These are phyloP conservation scores for Phymorhynchus buccinoides DNA, from an alignment of 1,140 invertebrate genomes.

Conservation along the genomic window DNA sequence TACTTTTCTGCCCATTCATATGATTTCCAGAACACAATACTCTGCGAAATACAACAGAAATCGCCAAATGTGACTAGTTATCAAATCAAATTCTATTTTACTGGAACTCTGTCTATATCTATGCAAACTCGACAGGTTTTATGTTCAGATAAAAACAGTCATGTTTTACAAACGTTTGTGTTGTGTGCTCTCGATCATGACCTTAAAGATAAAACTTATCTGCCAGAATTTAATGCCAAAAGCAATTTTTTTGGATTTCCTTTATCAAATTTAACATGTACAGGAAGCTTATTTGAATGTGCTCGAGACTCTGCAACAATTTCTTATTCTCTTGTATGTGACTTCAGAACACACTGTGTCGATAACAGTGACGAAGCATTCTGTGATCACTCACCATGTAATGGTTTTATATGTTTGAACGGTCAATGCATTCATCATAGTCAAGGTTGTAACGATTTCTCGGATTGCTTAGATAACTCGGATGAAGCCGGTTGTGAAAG, in stretches of 20 bases:
- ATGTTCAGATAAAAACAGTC: background rate
- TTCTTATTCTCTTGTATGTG: conserved; percentile 13
- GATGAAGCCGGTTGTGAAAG: background rate
- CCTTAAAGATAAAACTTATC: background rate
- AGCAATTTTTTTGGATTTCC: background rate
- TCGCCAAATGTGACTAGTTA: background rate
- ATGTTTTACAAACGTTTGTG: background rate
- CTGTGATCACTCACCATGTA: background rate
- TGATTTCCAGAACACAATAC: background rate
- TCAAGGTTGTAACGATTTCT: background rate
- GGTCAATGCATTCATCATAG: background rate
- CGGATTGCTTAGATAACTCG: conserved; percentile 9
- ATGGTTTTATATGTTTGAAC: background rate
- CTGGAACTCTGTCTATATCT: background rate
- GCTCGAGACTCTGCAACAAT: background rate
- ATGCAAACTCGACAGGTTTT: background rate
- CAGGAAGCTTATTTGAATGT: background rate
- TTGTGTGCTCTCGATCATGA: background rate
- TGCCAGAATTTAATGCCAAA: background rate
- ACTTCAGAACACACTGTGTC: conserved; percentile 18
- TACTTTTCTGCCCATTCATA: background rate
- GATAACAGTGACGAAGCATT: conserved; percentile 17
- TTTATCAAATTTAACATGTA: background rate
- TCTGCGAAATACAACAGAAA: background rate
- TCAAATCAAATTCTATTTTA: background rate